Percentiles rank a stretch among this genome's conserved stretches.
Conservation (phyloP, 2,888 invertebrate genomes). For the Lasioglossum figueresi region DNA sequence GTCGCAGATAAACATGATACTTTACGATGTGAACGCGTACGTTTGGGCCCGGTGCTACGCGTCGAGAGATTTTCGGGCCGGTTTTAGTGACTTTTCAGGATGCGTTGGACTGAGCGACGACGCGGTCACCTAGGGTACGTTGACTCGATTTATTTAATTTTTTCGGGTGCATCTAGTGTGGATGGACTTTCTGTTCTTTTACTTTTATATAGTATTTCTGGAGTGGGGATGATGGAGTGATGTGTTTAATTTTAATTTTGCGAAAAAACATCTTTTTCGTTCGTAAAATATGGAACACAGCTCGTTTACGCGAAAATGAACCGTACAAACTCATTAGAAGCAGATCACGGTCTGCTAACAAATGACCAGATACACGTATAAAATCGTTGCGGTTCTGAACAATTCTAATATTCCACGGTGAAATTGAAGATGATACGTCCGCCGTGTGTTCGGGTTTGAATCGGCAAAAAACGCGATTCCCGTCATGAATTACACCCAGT, state of each 20-base stretch:
- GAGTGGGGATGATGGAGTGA: too few species aligned
- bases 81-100: background rate
- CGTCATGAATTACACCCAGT: background rate
- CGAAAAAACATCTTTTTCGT: background rate
- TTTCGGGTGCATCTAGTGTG: background rate
- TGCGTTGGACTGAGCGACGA: background rate
- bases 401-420: background rate
- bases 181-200: background rate
- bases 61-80: background rate
- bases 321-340: background rate
- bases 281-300: background rate
- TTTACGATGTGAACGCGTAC: background rate
- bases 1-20: background rate
- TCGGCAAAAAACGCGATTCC: constrained; percentile 34
- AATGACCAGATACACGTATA: background rate
- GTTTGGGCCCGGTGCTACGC: background rate
- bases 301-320: background rate
- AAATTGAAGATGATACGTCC: background rate
- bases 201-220: background rate
- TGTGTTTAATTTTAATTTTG: background rate
- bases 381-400: background rate
- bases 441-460: background rate
- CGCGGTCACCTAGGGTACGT: background rate
- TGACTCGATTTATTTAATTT: background rate
- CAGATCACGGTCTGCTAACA: background rate